Conservation (phyloP, 1,140 invertebrate species). For the Listronotus bonariensis region DNA sequence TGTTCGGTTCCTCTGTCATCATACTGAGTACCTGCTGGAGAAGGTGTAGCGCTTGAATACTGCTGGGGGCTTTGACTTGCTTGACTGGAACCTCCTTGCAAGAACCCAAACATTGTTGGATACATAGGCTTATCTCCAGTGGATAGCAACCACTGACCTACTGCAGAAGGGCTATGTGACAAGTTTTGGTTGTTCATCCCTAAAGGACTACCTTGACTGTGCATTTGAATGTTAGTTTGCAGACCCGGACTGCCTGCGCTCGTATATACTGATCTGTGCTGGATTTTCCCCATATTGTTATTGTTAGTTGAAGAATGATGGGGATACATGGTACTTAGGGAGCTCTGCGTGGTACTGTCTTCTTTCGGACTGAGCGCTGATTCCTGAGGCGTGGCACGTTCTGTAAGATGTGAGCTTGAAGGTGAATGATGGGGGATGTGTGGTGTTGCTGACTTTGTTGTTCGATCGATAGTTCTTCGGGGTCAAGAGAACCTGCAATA, state of each 20-base stretch:
- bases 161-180: constrained; percentile 51
- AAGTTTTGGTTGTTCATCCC: constrained; percentile 43
- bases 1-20: constrained; percentile 63
- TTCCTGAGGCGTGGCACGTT: constrained; percentile 57
- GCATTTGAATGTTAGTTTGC: constrained; percentile 46
- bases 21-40: constrained; percentile 60
- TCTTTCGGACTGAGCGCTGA: constrained; percentile 65
- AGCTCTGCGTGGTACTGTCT: constrained; percentile 71
- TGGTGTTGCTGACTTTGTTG: constrained; percentile 54
- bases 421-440: constrained; percentile 51
- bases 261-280: constrained; percentile 52
- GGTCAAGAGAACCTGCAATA: constrained; percentile 73
- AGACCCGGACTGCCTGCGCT: constrained; percentile 47
- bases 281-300: constrained; percentile 57
- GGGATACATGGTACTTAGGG: constrained; percentile 66
- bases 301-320: constrained; percentile 51
- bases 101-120: constrained; percentile 60
- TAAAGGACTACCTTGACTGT: constrained; percentile 46
- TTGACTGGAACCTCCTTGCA: constrained; percentile 46
- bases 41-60: constrained; percentile 61
- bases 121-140: constrained; percentile 62
- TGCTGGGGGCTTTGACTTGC: constrained; percentile 57
- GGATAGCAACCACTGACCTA: constrained; percentile 59
- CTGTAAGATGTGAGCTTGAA: constrained; percentile 48
- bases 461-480: constrained; percentile 75